These are phyloP conservation scores for Rotaria sp. DNA, from an alignment of 2,888 invertebrate genomes.

Conservation along the genomic window DNA sequence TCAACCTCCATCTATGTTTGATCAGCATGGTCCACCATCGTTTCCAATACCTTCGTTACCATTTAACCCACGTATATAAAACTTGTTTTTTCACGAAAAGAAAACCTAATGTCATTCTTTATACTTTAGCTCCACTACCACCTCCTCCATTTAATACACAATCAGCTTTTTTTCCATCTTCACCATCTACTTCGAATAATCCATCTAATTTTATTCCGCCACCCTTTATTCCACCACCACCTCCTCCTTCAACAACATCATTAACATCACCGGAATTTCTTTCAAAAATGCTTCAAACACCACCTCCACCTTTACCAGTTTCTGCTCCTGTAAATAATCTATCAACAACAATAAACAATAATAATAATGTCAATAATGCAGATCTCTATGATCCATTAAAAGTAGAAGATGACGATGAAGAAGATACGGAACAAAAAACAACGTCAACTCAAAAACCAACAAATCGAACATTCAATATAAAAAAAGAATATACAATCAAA, in stretches of 20 bases:
- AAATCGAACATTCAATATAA: not conserved
- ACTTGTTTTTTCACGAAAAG: not conserved
- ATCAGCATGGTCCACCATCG: not conserved
- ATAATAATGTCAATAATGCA: not conserved
- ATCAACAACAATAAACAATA: not conserved
- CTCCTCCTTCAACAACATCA: not conserved
- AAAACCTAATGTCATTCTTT: not conserved
- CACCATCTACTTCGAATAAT: not conserved
- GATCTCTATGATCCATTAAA: not conserved
- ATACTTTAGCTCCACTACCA: not conserved
- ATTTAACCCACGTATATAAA: not conserved
- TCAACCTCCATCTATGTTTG: not conserved
- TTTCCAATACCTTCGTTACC: not conserved
- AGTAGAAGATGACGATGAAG: not conserved
- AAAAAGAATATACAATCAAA: not conserved
- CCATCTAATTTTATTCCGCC: not conserved
- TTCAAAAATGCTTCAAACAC: not conserved
- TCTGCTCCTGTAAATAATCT: not conserved
- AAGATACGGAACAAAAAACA: not conserved
- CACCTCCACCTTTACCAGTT: not conserved
- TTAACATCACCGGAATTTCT: not conserved
- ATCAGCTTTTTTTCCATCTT: not conserved
- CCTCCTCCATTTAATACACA: not conserved
- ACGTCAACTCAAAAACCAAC: not conserved
- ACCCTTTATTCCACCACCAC: not conserved